phyloP scores from a whole-genome alignment of 1,140 invertebrate genomes.

The Alviniconcha marisindica region DNA sequence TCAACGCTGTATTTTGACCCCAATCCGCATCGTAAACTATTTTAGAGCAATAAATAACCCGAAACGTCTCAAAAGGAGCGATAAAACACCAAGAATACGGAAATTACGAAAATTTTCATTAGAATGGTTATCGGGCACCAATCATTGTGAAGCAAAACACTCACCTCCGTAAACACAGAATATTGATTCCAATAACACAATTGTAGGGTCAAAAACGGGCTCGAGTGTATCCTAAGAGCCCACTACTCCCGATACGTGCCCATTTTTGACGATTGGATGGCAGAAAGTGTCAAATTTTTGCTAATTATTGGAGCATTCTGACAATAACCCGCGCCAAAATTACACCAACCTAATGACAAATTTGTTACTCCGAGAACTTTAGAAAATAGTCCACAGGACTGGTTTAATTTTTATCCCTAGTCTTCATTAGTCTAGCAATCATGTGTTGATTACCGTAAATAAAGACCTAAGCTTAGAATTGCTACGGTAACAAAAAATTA shows the following conservation, averaged over 20 bases:
- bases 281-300: slow-evolving; percentile 45
- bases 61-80: not conserved
- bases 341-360: slow-evolving; percentile 59
- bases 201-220: slow-evolving; percentile 28
- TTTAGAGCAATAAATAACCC: too few species aligned
- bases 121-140: slow-evolving; percentile 21
- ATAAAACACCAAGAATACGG: slow-evolving; percentile 13
- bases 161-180: slow-evolving; percentile 44
- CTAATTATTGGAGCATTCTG: slow-evolving; percentile 53
- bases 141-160: slow-evolving; percentile 46
- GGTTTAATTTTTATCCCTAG: not conserved
- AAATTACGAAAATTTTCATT: slow-evolving; percentile 28
- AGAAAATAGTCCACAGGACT: not conserved
- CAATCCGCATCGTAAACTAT: too few species aligned
- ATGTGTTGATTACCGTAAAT: too few species aligned
- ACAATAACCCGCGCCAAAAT: slow-evolving; percentile 69
- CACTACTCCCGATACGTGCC: slow-evolving; percentile 38
- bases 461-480: too few species aligned
- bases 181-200: slow-evolving; percentile 22
- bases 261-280: slow-evolving; percentile 38
- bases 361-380: slow-evolving; percentile 31
- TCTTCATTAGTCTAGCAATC: not conserved
- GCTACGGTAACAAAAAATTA: too few species aligned
- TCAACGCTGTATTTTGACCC: too few species aligned
- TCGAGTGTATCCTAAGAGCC: slow-evolving; percentile 41